Evolutionary conservation across 2,888 invertebrate species (phyloP).

Genomic region (Scaptomyza caliginosa): DNA sequence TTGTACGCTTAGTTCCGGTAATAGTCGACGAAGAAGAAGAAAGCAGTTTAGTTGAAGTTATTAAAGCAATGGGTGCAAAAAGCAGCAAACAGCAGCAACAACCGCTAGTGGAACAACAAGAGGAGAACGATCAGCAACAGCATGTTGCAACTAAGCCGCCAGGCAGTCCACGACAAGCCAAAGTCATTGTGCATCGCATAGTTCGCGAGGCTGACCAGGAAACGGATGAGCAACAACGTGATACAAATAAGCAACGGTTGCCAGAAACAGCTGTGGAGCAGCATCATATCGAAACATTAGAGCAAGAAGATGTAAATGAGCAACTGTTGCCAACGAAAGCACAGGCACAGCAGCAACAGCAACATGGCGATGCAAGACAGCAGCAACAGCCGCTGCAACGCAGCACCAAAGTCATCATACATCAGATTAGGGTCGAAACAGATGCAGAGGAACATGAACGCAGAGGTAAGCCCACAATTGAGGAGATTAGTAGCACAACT

Average conservation of each 20-base stretch:
- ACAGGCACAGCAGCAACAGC: constrained; percentile 10
- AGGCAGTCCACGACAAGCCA: constrained; percentile 65
- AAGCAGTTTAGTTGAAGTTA: not conserved
- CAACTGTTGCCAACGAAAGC: constrained; percentile 8
- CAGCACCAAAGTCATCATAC: constrained; percentile 71
- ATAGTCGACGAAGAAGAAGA: constrained; percentile 18
- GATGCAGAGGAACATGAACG: constrained; percentile 45
- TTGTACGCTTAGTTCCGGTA: constrained; percentile 32
- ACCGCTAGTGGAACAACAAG: constrained; percentile 11
- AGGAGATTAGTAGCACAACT: constrained; percentile 68
- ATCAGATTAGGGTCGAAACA: constrained; percentile 56
- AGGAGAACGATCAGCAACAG: constrained; percentile 10
- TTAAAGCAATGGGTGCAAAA: constrained; percentile 65
- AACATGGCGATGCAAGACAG: constrained; percentile 3
- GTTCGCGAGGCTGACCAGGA: constrained; percentile 28
- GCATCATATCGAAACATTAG: no score
- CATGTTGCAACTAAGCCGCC: constrained; percentile 39
- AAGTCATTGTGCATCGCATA: constrained; percentile 77
- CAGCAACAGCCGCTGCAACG: constrained; percentile 39
- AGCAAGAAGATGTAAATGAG: no score
- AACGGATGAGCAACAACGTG: not conserved
- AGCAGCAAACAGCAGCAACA: constrained; percentile 56
- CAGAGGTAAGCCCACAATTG: constrained; percentile 56
- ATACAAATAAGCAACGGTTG: not conserved
- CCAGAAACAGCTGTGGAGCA: constrained; percentile 6